Base-by-base conservation (phyloP, 2,797 vertebrate genomes). In the Hozukius guyotensis region DNA sequence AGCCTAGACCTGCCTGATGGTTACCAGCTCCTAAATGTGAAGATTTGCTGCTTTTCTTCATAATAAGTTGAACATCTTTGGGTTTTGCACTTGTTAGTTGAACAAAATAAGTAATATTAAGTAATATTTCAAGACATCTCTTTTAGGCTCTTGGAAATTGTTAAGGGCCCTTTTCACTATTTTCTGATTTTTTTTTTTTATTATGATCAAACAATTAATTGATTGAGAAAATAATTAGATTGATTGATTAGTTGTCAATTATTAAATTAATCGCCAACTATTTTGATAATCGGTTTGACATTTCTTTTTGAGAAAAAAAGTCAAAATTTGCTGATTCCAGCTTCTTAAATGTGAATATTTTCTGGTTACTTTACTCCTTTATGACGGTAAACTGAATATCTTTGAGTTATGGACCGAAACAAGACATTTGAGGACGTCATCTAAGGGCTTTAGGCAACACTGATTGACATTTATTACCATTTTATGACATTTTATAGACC, bases 231-330 rank as follows among this genome's bases (percentile, higher is more conserved):
- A 25, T 25, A 46, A 16, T 16, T 38, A 38, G 12, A 38, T 38
- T 38, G 13, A 38, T 38, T 16, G 13, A 42, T 42, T 42, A 42
- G 13, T 16, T 42, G 14, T 16, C 14, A 42, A 13, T 38, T 38
- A 38, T 38, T 38, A 38, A 38, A 38, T 38, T 38, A 38, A 38
- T 38, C 36, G 4, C 4, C 12, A 38, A 38, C 12, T 38, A 38
- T 38, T 38, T 38, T 38, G 0, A 38, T 38, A 0, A 38, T 38
- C 4, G 0, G 36, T 38, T 38, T 38, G 12, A 38, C 12, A 13
- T 38, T 38, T 34, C 3, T 34, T 2, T 36, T 36, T 36, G 4
- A 38, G 12, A 38, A 38, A 13, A 38, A 38, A 13, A 38, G 36
- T 13, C 2, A 38, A 36, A 38, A 13, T 5, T 38, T 5, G 14